Base-by-base conservation (phyloP, 2,797 vertebrate species). In the Brachyalestes nurse region DNA sequence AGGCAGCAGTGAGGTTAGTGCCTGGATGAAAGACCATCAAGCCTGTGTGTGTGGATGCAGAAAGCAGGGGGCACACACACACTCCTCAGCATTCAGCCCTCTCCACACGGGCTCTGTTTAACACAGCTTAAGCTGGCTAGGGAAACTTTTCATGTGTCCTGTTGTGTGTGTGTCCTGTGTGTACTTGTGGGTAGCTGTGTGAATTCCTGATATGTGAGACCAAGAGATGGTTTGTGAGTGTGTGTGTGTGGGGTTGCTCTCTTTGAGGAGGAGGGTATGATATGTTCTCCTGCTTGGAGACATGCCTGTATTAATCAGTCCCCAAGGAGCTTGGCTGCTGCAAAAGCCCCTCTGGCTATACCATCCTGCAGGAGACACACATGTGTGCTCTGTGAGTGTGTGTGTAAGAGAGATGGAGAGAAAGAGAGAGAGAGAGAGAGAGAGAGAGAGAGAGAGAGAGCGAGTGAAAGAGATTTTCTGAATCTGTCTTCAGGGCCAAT, bases 251-350 rank as follows among this genome's bases (percentile, higher is more conserved):
- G 58, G 57, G 72, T 34, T 62, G 55, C 19, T 58, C 25, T 75
- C 73, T 79, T 79, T 79, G 34, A 81, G 74, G 61, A 82, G 74
- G 28, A 73, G 75, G 77, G 74, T 72, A 65, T 81, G 81, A 81
- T 78, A 72, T 74, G 61, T 82, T 76, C 79, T 76, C 66, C 74
- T 80, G 77, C 69, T 71, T 80, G 64, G 66, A 79, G 79, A 61
- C 70, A 69, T 83, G 78, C 71, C 77, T 83, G 76, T 82, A 72
- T 83, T 85, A 86, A 81, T 85, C 77, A 85, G 81, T 84, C 85
- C 74, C 83, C 55, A 69, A 81, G 79, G 85, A 82, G 75, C 75
- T 14, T 66, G 57, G 69, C 62, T 77, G 64, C 78, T 82, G 80
- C 70, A 79, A 47, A 79, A 60, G 57, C 75, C 81, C 85, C 78